Evolutionary conservation across 2,797 vertebrate species (phyloP).

Genomic region (Galagoides demidoff): DNA sequence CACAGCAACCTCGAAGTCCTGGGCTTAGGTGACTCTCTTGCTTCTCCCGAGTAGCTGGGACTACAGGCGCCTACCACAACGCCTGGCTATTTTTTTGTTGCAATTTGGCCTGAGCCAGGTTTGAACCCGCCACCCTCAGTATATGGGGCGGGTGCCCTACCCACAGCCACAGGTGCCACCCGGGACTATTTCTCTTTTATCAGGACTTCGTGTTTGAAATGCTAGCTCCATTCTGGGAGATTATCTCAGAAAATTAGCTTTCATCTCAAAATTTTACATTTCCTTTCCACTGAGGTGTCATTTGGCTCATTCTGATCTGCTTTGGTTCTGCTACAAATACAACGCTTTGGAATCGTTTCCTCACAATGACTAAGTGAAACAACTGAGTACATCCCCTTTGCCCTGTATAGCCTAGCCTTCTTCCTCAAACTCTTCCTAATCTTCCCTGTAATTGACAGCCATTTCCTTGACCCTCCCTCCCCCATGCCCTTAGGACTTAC

Average conservation of each 20-base stretch:
- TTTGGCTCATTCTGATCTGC: conserved; percentile 26
- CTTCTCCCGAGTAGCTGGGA: too few species aligned
- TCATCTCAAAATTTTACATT: conserved; percentile 25
- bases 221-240: background rate
- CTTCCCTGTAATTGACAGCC: background rate
- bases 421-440: background rate
- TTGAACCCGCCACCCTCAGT: too few species aligned
- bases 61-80: too few species aligned
- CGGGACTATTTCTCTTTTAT: background rate
- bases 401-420: background rate
- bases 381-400: background rate
- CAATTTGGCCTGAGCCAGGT: too few species aligned
- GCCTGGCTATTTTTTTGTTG: too few species aligned
- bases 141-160: too few species aligned
- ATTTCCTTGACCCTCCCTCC: background rate
- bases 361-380: background rate
- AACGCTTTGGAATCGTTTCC: background rate
- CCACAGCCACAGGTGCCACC: too few species aligned
- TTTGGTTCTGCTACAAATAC: background rate
- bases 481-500: background rate
- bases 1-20: too few species aligned
- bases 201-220: background rate
- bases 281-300: background rate
- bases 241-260: background rate
- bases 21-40: too few species aligned